Conservation (phyloP, 92 coral and sea anemone species). For the Epizoanthus rinbou region DNA sequence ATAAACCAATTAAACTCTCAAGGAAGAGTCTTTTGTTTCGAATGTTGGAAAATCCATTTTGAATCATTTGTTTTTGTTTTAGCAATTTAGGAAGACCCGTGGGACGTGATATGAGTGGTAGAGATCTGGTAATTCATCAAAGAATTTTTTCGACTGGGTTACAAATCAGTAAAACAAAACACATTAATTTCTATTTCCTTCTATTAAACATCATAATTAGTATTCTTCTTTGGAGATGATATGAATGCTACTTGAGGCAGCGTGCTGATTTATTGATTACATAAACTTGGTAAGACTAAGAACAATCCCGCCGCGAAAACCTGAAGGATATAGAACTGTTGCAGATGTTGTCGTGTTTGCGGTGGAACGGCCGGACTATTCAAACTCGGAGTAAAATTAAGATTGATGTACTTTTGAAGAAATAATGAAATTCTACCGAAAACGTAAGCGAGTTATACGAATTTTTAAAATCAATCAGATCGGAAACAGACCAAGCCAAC, state of each 20-base stretch:
- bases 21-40: conserved; percentile 1
- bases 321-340: neutral
- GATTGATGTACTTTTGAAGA: neutral
- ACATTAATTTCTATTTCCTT: conserved; percentile 8
- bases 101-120: neutral
- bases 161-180: conserved; percentile 9
- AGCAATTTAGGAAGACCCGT: neutral
- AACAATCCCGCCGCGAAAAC: conserved; percentile 8
- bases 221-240: conserved; percentile 9
- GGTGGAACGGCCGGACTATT: neutral
- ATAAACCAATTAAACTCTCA: neutral
- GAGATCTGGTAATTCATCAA: neutral
- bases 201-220: conserved; percentile 10
- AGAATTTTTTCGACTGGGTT: neutral
- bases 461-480: neutral
- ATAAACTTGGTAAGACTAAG: conserved; percentile 3
- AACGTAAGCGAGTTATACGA: neutral
- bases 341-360: neutral
- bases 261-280: conserved; percentile 14
- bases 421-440: neutral
- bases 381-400: neutral
- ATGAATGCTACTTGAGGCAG: conserved; percentile 6
- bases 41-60: neutral
- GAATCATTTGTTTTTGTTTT: neutral
- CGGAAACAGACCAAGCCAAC: neutral